Base-by-base conservation (phyloP, 2,113 vertebrate genomes). In the Tricholaema leucomelas region DNA sequence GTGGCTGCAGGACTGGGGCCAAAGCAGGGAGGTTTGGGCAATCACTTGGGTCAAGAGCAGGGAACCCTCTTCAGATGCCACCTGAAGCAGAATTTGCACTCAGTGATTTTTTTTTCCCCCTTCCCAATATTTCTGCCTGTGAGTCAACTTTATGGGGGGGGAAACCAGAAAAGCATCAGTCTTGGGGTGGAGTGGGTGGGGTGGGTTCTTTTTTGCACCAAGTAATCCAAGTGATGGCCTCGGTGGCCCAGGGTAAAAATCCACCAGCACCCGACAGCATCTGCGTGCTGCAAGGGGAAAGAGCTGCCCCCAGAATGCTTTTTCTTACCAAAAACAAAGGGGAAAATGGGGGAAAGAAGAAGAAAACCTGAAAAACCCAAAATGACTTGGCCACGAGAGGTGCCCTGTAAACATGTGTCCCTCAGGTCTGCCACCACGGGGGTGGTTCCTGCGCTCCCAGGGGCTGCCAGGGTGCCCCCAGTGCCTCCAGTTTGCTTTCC, bases 331-430 rank as follows among this genome's bases (percentile, higher is more conserved):
- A 95, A 95, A 96, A 35, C 4, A 9, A 54, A 64, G 71, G 71
- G 81, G 78, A 10, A 42, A 75, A 73, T 19, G 52, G 63, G 44
- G 15, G 40, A 69, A 94, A 90, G 48, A 63, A 87, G 67, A 90
- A 80, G 9, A 87, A 94, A 92, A 73, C 75, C 67, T 66, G 66
- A 40, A 82, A 71, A 90, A 82, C 81, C 36, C 42, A 58, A 58
- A 77, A 69, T 54, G 28, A 13, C 38, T 91, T 80, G 93, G 95
- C 94, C 95, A 96, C 96, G 96, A 96, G 95, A 95, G 95, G 95
- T 96, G 96, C 97, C 96, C 94, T 97, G 96, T 96, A 96, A 96
- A 97, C 93, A 84, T 63, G 90, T 88, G 97, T 98, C 96, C 94
- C 92, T 96, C 95, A 12, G 69, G 85, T 71, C 67, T 8, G 1